These are phyloP conservation scores for Polydrusus cervinus DNA, from an alignment of 2,888 invertebrate genomes.

Conservation along the genomic window DNA sequence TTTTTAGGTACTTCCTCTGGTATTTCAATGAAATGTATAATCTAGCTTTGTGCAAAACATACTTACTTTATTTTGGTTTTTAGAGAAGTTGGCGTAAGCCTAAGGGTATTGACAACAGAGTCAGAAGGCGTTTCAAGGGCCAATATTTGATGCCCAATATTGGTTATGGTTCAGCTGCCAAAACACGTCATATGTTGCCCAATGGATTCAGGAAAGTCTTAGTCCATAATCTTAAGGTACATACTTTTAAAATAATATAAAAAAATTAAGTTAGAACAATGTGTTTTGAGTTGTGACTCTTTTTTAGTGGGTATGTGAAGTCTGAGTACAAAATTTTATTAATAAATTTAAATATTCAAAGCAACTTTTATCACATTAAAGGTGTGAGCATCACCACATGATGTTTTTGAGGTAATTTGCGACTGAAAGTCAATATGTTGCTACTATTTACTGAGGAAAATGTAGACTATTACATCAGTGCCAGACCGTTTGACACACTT, in stretches of 20 bases:
- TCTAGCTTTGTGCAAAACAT: too few species aligned
- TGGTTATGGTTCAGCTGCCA: conserved; percentile 97
- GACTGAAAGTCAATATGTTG: conserved; percentile 68
- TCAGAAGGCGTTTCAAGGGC: conserved; percentile 98
- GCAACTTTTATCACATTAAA: too few species aligned
- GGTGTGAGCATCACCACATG: too few species aligned
- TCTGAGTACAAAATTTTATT: too few species aligned
- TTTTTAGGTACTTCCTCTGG: too few species aligned
- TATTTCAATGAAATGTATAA: too few species aligned
- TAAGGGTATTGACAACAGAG: conserved; percentile 99
- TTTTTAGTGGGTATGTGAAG: too few species aligned
- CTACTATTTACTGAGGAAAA: conserved; percentile 58
- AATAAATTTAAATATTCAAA: too few species aligned
- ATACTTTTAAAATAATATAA: conserved; percentile 54
- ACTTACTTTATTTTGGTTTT: conserved; percentile 54
- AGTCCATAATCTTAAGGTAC: conserved; percentile 88
- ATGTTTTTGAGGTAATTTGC: conserved; percentile 71
- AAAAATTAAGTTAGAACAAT: too few species aligned
- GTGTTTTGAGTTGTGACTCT: too few species aligned
- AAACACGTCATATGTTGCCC: conserved; percentile 96
- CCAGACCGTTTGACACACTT: background rate
- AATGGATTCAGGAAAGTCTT: conserved; percentile 98
- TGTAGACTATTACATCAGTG: conserved; percentile 13
- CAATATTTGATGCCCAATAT: conserved; percentile 99
- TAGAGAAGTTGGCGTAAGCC: conserved; percentile 99